Evolutionary conservation across 2,888 invertebrate genomes (phyloP), one percentile per base, ranked within the genome.

Genomic region (Pimpla rufipes): DNA sequence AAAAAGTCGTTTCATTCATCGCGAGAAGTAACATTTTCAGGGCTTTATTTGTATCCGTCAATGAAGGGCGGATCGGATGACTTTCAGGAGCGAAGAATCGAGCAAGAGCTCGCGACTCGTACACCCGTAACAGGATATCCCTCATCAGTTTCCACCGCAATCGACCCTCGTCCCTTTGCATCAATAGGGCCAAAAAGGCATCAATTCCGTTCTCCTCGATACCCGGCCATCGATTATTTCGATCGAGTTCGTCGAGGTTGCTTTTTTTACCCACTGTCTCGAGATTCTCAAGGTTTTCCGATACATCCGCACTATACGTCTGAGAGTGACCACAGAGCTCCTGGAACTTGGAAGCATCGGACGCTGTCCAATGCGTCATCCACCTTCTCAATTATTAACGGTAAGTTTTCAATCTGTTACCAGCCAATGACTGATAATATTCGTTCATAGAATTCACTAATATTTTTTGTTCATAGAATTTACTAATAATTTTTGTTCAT

Each of bases 61-160:
- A 81, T 73, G 47, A 50, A 37, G 66, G 50, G 66, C 71, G 74
- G 62, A 70, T 80, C 80, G 67, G 59, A 77, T 77, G 77, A 81
- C 71, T 40, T 55, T 66, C 11, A 47, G 35, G 47, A 45, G 18
- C 71, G 5, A 42, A 66, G 71, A 76, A 81, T 77, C 71, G 59
- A 81, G 57, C 66, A 50, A 62, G 55, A 16, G 64, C 66, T 1
- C 47, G 76, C 57, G 71, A 64, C 21, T 37, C 18, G 13, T 40
- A 68, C 68, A 80, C 40, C 42, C 62, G 68, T 62, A 81, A 85
- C 87, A 87, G 89, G 87, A 89, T 89, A 88, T 87, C 73, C 80
- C 73, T 79, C 86, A 80, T 88, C 83, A 70, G 81, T 75, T 73
- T 86, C 78, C 71, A 66, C 62, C 59, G 40, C 73, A 50, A 40